Evolutionary conservation across 2,888 invertebrate species (phyloP), one percentile per base, ranked within the genome.

Genomic region (Lapara coniferarum): DNA sequence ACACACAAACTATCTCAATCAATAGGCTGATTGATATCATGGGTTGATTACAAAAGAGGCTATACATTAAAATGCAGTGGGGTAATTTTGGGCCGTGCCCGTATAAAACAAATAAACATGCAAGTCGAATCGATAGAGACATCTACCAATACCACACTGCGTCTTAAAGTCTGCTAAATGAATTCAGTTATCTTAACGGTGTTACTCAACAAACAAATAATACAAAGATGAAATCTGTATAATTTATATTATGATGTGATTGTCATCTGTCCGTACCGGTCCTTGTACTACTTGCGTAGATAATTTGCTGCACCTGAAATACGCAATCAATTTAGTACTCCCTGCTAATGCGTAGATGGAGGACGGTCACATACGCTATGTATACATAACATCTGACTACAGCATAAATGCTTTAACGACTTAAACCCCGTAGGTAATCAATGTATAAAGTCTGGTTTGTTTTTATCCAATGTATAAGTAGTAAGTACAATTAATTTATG

Each of bases 281-380:
- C 58, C 51, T 68, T 58, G 12, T 57, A 68, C 49, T 25, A 58
- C 19, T 53, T 57, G 57, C 37, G 51, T 59, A 37, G 51, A 52
- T 37, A 58, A 52, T 68, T 52, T 68, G 67, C 53, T 56, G 58
- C 58, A 68, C 44, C 16, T 68, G 68, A 59, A 58, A 68, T 68
- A 58, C 51, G 68, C 58, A 37, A 52, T 25, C 58, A 68, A 68
- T 68, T 68, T 59, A 68, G 58, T 52, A 51, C n/a, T 51, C 68
- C 51, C 57, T 68, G 51, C 68, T 68, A 68, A 68, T 58, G 57
- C 25, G 49, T 14, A 7, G 46, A 16, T 12, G 12, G 58, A 49
- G 68, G 68, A 68, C 68, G 30, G 0, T 44, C 46, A 46, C 19
- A 44, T 5, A 14, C 44, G 59, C 59, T 51, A 51, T 13, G 13